Evolutionary conservation across 2,113 vertebrate genomes (phyloP).

Genomic region (Girardinichthys multiradiatus): DNA sequence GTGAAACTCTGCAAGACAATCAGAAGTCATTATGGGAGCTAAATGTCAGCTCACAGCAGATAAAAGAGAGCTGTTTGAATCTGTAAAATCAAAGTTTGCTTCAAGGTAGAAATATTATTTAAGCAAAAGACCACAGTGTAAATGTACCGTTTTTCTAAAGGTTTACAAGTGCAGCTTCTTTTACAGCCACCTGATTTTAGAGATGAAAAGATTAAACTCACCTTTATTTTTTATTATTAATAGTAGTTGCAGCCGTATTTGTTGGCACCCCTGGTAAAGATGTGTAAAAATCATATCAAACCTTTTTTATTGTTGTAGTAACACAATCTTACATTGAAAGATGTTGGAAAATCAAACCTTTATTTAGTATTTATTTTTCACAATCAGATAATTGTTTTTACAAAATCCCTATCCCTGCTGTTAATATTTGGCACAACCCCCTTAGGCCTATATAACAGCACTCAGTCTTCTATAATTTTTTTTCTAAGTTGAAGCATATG

Average conservation of each 20-base stretch:
- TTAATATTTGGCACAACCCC: neutral
- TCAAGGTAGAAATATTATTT: constrained; percentile 38
- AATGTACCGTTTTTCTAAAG: neutral
- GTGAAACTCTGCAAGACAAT: constrained; percentile 56
- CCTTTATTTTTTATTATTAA: neutral
- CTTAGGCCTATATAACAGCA: neutral
- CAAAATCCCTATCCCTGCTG: neutral
- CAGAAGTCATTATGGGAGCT: constrained; percentile 61
- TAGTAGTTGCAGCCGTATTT: neutral
- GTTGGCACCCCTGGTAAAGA: too few relatives aligned
- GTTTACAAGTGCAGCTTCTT: neutral
- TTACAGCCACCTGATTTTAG: neutral
- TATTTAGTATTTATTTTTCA: too few relatives aligned
- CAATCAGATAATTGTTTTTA: neutral
- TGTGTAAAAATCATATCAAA: too few relatives aligned
- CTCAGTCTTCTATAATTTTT: too few relatives aligned
- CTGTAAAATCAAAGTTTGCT: constrained; percentile 39
- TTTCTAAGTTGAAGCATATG: too few relatives aligned
- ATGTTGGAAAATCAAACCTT: too few relatives aligned
- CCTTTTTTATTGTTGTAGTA: too few relatives aligned
- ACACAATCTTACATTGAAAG: neutral
- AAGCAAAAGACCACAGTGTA: neutral
- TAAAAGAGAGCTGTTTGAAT: constrained; percentile 40
- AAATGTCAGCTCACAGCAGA: constrained; percentile 63
- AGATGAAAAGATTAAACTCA: neutral